Evolutionary conservation across 2,888 invertebrate genomes (phyloP).

Genomic region (Amphiduros pacificus): DNA sequence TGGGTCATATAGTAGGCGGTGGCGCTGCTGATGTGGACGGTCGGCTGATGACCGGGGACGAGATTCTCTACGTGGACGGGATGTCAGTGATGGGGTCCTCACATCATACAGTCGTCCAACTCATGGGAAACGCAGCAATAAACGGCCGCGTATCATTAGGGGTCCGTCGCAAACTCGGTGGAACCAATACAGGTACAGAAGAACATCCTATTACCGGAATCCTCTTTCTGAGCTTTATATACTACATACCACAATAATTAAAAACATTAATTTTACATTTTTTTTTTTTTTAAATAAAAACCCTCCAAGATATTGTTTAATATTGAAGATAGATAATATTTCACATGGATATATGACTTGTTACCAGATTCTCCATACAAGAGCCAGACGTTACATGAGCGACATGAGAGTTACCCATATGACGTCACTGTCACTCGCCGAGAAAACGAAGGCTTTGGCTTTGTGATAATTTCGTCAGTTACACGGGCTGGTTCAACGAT

Average conservation of each 20-base stretch:
- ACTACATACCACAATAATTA: background rate
- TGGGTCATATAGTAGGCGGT: conserved; percentile 94
- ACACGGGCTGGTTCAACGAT: conserved; percentile 55
- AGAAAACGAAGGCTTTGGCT: conserved; percentile 97
- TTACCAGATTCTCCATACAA: conserved; percentile 12
- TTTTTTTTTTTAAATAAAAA: background rate
- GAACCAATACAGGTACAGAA: too few species aligned
- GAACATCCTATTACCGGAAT: too few species aligned
- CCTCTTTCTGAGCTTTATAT: too few species aligned
- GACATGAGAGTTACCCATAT: conserved; percentile 68
- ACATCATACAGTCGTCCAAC: conserved; percentile 89
- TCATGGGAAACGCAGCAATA: conserved; percentile 86
- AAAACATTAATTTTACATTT: background rate
- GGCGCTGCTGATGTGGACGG: conserved; percentile 93
- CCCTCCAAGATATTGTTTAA: background rate
- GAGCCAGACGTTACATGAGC: conserved; percentile 10
- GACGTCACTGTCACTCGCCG: conserved; percentile 88
- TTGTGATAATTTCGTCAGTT: conserved; percentile 86
- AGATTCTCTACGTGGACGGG: conserved; percentile 92
- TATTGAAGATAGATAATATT: background rate
- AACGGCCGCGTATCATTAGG: conserved; percentile 84
- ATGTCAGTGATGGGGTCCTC: conserved; percentile 81
- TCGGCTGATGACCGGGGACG: conserved; percentile 86
- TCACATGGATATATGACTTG: background rate
- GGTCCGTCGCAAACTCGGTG: conserved; percentile 67